Evolutionary conservation across 2,797 vertebrate species (phyloP), one percentile per base, ranked within the genome.

Genomic region (Anniella stebbinsi): DNA sequence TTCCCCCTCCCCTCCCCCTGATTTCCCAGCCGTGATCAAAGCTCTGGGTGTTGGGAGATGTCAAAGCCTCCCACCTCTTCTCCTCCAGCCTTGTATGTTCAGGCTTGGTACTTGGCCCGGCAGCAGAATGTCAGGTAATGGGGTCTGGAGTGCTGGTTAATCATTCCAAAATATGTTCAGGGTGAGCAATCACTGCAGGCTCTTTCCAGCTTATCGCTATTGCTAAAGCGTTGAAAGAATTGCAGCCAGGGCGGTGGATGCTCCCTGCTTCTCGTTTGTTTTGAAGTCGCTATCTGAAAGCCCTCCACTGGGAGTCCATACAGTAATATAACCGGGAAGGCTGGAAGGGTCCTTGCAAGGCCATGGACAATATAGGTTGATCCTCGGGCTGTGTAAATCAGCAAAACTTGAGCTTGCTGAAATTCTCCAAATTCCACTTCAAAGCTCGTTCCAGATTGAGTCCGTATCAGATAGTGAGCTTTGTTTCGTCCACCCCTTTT

Each of bases 201-300:
- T 87, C 86, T 84, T 88, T 88, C 63, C 91, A 93, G 81, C 83
- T 84, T 80, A 78, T 90, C 89, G 45, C 54, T 88, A 60, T 84
- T 78, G 45, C 67, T 73, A 30, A 67, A n/a, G 81, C 69, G 69
- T 48, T 60, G 45, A 85, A 85, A 75, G 80, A 80, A 90, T 67
- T n/a, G 41, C 21, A 23, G 36, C 21, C n/a, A 23, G 76, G 72
- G n/a, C 8, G 17, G 67, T 2, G 72, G 70, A 69, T 77, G 60
- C 33, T 69, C 48, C 63, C 48, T 33, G 33, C 60, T 38, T 76
- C 45, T 6, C 54, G 7, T 86, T 73, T 36, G 21, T 36, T 90
- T 48, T 48, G 67, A 67, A 72, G 23, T 66, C 73, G 60, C n/a
- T 85, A 57, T 41, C 82, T 80, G 38, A 85, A 80, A 57, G n/a